Percentiles rank a stretch among this genome's conserved stretches.
phyloP scores from a whole-genome alignment of 2,797 vertebrate species.

The Hydrocynus forskahlii region DNA sequence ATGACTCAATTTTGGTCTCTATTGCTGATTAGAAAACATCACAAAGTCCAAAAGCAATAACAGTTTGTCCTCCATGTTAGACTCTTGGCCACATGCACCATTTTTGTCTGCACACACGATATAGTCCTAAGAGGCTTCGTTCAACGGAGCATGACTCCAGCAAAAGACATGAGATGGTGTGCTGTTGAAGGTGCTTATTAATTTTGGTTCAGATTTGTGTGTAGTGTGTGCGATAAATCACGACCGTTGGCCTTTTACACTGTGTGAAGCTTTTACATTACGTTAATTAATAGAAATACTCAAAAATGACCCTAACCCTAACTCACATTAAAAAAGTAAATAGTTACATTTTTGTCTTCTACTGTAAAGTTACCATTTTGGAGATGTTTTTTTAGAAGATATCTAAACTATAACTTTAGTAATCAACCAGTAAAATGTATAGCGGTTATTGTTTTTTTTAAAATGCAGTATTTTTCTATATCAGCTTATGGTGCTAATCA shows the following conservation, averaged over 20 bases:
- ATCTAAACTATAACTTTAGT: too few relatives aligned
- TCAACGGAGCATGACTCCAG: neutral
- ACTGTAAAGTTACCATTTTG: too few relatives aligned
- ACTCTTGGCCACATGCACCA: constrained; percentile 2
- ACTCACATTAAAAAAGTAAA: too few relatives aligned
- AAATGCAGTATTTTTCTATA: too few relatives aligned
- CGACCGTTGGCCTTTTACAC: too few relatives aligned
- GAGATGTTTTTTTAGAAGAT: too few relatives aligned
- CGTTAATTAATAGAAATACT: too few relatives aligned
- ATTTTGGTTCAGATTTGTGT: neutral
- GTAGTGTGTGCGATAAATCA: neutral
- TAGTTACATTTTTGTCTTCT: too few relatives aligned
- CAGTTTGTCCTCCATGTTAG: constrained; percentile 62
- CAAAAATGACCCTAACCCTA: too few relatives aligned
- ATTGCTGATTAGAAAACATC: constrained; percentile 58
- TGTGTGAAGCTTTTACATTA: too few relatives aligned
- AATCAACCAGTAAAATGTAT: too few relatives aligned
- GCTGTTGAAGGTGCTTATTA: constrained; percentile 10
- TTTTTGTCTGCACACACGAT: constrained; percentile 12
- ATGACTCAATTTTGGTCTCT: constrained; percentile 58
- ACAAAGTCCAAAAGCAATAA: constrained; percentile 62
- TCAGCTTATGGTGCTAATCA: neutral
- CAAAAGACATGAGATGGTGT: neutral
- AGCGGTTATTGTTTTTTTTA: too few relatives aligned
- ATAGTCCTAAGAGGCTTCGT: constrained; percentile 11